Evolutionary conservation across 2,888 invertebrate species (phyloP).

Genomic region (Caenorhabditis sinica): DNA sequence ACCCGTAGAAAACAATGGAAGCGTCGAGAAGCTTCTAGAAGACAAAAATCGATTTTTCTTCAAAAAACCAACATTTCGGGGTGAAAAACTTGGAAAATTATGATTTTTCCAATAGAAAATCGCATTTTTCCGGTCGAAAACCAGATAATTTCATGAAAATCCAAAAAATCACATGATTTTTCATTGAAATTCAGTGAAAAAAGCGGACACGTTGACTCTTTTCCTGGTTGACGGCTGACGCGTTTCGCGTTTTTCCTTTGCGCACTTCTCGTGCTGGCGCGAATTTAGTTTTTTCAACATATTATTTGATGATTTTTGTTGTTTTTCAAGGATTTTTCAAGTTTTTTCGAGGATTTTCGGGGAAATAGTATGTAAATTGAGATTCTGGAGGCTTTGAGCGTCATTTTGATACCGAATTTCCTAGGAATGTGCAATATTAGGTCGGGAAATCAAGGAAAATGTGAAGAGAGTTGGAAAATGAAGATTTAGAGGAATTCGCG

Average conservation of each 20-base stretch:
- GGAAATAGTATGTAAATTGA: neutral
- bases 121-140: neutral
- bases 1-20: no score
- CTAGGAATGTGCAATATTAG: neutral
- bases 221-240: neutral
- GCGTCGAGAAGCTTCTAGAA: no score
- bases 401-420: no score
- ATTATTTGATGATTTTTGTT: neutral
- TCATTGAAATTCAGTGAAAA: neutral
- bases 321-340: neutral
- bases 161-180: constrained; percentile 2
- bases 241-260: neutral
- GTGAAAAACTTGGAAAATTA: neutral
- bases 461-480: no score
- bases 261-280: constrained; percentile 41
- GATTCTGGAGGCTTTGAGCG: neutral
- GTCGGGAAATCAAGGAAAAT: neutral
- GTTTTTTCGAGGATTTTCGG: neutral
- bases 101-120: neutral
- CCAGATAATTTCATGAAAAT: neutral
- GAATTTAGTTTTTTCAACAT: constrained; percentile 4
- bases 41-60: neutral
- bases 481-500: no score
- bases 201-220: constrained; percentile 16
- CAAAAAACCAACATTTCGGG: neutral